Percentiles rank a stretch among this genome's conserved stretches.
Conservation (phyloP, 2,113 vertebrate species). For the Drymodes brunneopygia region DNA sequence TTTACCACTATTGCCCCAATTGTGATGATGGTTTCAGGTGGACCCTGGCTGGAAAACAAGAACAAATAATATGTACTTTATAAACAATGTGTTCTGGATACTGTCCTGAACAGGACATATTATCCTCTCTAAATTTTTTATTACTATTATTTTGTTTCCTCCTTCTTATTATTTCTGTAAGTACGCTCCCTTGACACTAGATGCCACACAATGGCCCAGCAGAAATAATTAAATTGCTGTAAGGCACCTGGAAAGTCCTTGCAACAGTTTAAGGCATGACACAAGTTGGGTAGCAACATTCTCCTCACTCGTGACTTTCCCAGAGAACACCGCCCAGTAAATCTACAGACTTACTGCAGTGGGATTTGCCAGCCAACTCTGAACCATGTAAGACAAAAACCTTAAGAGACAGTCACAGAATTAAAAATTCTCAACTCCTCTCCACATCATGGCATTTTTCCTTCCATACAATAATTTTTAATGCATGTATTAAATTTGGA, state of each 20-base stretch:
- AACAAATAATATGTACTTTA: background rate
- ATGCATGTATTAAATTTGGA: background rate
- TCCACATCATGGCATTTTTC: background rate
- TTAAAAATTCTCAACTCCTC: background rate
- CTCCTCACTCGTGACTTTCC: background rate
- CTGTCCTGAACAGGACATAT: background rate
- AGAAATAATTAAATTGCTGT: background rate
- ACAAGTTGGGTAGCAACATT: background rate
- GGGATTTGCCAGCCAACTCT: background rate
- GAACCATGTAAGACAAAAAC: background rate
- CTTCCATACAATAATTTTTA: background rate
- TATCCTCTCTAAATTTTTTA: background rate
- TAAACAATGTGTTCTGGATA: background rate
- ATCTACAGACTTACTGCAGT: background rate
- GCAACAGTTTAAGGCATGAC: background rate
- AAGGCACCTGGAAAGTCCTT: background rate
- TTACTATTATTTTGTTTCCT: background rate
- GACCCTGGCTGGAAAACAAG: slow-evolving; percentile 25
- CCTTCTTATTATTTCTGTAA: background rate
- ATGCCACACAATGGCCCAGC: background rate
- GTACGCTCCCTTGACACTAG: background rate
- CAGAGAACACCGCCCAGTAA: background rate
- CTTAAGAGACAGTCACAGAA: background rate
- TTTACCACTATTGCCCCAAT: slow-evolving; percentile 64
- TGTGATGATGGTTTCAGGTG: slow-evolving; percentile 55